Conservation (phyloP, 1,140 invertebrate genomes). For the Hypsibius dujardini region DNA sequence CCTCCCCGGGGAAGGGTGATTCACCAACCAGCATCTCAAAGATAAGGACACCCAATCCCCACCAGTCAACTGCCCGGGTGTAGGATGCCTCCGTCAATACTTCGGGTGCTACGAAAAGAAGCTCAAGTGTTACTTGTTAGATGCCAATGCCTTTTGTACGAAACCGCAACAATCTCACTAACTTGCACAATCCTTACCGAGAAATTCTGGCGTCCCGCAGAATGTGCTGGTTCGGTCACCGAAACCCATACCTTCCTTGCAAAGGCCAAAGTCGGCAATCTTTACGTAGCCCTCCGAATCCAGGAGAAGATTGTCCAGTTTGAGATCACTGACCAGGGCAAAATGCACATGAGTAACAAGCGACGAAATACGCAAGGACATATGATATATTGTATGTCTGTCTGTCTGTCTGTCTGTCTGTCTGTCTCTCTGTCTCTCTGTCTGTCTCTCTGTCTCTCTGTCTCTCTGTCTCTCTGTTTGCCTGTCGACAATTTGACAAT, state of each 20-base stretch:
- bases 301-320: constrained; percentile 89
- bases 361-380: too few relatives aligned
- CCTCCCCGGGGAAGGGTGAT: constrained; percentile 97
- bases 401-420: too few relatives aligned
- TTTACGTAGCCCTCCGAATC: constrained; percentile 97
- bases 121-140: too few relatives aligned
- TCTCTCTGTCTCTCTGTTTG: too few relatives aligned
- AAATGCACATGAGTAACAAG: too few relatives aligned
- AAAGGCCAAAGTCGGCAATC: constrained; percentile 96
- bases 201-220: constrained; percentile 96
- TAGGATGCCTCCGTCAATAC: constrained; percentile 96
- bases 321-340: constrained; percentile 87
- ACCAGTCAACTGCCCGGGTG: constrained; percentile 97
- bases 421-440: too few relatives aligned
- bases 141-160: too few relatives aligned
- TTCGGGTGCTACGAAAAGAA: constrained; percentile 96
- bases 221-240: constrained; percentile 91
- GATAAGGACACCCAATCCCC: constrained; percentile 95
- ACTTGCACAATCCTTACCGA: too few relatives aligned
- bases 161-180: too few relatives aligned
- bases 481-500: too few relatives aligned
- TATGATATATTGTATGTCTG: too few relatives aligned
- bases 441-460: too few relatives aligned
- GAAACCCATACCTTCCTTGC: constrained; percentile 98
- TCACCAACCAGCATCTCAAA: constrained; percentile 99